phyloP scores from a whole-genome alignment of 2,797 vertebrate species.

The Amphiprion clarkii region DNA sequence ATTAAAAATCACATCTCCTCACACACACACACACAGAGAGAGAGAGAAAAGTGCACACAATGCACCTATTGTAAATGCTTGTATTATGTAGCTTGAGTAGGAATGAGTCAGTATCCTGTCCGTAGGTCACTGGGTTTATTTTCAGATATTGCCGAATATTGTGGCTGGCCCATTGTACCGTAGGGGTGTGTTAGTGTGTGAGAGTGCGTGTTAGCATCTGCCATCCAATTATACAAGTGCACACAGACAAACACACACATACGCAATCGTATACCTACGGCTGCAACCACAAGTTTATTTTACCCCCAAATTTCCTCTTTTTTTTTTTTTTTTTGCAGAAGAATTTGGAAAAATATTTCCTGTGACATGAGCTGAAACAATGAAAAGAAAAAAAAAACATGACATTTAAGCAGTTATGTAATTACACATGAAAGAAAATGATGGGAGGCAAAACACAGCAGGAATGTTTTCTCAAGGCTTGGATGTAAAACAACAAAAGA shows the following conservation, averaged over 20 bases:
- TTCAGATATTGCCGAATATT: constrained; percentile 47
- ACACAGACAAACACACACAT: background rate
- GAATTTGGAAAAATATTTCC: constrained; percentile 54
- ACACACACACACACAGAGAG: constrained; percentile 6
- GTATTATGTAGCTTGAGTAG: constrained; percentile 44
- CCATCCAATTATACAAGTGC: constrained; percentile 10
- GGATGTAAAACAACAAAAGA: constrained; percentile 30
- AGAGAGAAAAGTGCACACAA: constrained; percentile 46
- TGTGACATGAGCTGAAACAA: constrained; percentile 44
- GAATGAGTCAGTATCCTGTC: constrained; percentile 71
- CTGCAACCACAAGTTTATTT: constrained; percentile 33
- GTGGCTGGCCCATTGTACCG: constrained; percentile 25
- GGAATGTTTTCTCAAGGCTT: constrained; percentile 28
- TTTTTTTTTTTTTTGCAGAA: constrained; percentile 46
- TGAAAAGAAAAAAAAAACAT: constrained; percentile 10
- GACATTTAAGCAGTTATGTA: constrained; percentile 42
- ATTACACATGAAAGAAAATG: constrained; percentile 40
- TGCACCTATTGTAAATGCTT: constrained; percentile 53
- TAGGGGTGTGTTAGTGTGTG: constrained; percentile 24
- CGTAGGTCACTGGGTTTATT: constrained; percentile 55
- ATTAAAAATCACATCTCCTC: constrained; percentile 32
- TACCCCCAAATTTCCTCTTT: constrained; percentile 30
- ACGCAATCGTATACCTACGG: background rate
- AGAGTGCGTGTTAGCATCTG: constrained; percentile 20
- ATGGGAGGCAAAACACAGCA: constrained; percentile 28